These are phyloP conservation scores for Podotricha telesiphe DNA, from an alignment of 2,888 invertebrate species.

Conservation along the genomic window DNA sequence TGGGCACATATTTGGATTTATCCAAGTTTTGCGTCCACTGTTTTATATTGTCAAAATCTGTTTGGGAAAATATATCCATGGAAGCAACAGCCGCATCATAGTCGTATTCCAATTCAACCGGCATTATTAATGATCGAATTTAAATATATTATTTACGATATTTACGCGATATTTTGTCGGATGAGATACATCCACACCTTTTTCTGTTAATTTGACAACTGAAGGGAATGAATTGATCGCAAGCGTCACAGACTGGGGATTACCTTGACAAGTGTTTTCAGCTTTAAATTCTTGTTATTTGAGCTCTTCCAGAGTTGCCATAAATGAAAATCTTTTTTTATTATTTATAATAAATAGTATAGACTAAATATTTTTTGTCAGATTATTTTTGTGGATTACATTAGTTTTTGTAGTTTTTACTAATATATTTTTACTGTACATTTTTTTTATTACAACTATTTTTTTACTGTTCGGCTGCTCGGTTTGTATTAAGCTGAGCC, in stretches of 20 bases:
- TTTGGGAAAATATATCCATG: slow-evolving; percentile 78
- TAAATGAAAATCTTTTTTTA: neutral
- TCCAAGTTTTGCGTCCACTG: slow-evolving; percentile 78
- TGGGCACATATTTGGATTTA: slow-evolving; percentile 77
- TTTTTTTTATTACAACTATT: too few relatives aligned
- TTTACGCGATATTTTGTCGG: slow-evolving; percentile 52
- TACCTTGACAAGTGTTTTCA: slow-evolving; percentile 13
- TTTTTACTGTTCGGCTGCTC: too few relatives aligned
- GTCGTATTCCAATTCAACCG: slow-evolving; percentile 72
- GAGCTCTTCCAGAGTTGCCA: neutral
- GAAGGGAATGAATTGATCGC: slow-evolving; percentile 28
- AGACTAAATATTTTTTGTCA: too few relatives aligned
- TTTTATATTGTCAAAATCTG: slow-evolving; percentile 72
- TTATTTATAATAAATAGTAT: neutral
- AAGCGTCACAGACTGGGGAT: neutral
- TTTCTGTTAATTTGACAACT: slow-evolving; percentile 66
- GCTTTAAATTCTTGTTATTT: neutral
- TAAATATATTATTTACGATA: slow-evolving; percentile 54
- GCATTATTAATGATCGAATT: slow-evolving; percentile 58
- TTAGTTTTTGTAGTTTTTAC: too few relatives aligned
- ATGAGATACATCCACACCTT: slow-evolving; percentile 51
- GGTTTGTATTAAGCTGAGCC: neutral
- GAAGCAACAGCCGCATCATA: slow-evolving; percentile 69
- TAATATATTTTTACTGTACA: too few relatives aligned
- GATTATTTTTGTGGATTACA: neutral